Evolutionary conservation across 2,797 vertebrate species (phyloP).

Genomic region (Chromis chromis): DNA sequence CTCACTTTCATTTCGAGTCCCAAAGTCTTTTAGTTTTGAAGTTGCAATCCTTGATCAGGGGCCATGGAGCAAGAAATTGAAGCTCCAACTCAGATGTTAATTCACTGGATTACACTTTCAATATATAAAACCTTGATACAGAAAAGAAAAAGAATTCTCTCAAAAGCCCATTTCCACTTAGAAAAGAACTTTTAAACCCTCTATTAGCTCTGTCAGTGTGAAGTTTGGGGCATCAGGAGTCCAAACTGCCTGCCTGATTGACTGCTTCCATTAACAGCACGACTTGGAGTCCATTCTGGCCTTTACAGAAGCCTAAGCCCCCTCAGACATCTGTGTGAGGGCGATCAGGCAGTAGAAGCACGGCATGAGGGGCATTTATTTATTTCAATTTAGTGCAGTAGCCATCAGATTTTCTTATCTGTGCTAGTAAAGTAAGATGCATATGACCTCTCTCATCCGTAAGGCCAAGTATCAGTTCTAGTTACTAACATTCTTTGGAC

Average conservation of each 20-base stretch:
- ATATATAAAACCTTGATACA: not conserved
- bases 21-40: not conserved
- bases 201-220: not conserved
- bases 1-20: not conserved
- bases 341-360: not conserved
- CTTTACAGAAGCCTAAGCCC: not conserved
- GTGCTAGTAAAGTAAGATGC: not conserved
- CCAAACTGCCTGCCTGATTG: not conserved
- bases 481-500: too few relatives aligned
- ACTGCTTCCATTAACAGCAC: not conserved
- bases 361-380: not conserved
- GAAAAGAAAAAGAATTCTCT: not conserved
- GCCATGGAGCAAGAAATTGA: constrained; percentile 23
- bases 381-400: not conserved
- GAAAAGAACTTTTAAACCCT: not conserved
- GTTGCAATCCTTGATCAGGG: not conserved
- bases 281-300: not conserved
- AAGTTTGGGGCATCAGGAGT: not conserved
- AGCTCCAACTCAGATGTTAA: constrained; percentile 1
- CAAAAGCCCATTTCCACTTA: not conserved
- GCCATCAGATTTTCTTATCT: not conserved
- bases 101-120: constrained; percentile 5
- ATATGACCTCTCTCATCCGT: not conserved
- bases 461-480: not conserved
- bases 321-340: not conserved